Base-by-base conservation (phyloP, 2,888 invertebrate genomes). In the Lysandra coridon region DNA sequence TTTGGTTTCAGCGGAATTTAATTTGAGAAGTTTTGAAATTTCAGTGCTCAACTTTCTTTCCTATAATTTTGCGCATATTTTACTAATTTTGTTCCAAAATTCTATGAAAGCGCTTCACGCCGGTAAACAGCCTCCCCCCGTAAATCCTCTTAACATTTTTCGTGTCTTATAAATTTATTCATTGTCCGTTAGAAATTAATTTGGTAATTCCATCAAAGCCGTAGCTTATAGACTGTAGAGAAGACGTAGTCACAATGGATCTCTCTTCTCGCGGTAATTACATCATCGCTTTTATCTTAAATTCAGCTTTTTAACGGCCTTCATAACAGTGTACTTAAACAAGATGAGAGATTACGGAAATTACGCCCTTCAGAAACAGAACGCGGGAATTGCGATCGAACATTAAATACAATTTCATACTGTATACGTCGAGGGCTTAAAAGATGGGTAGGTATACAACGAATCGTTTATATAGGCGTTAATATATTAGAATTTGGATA, bases 121-220 rank as follows among this genome's bases (percentile, higher is more conserved):
- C 33, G 17, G 33, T 69, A 30, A 69, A 69, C 62, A 17, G 69
- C 69, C 33, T 33, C 33, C 69, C 12, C 69, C 14, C 4, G 14
- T 69, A 69, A 69, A 69, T 33, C 37, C 33, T 69, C 33, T 69
- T 69, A 37, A 37, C 14, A 69, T 44, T 44, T 74, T 40, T 74
- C 74, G 74, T 40, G 44, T 74, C 74, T 74, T 74, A 74, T 74
- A 69, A 69, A 69, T 74, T n/a, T 74, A 74, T 74, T 74, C 74
- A 44, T 44, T 74, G 44, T 74, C 74, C 74, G 74, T 74, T 23
- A 74, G 40, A 74, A 74, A 74, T 74, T 44, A 74, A 44, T 74
- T 44, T n/a, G 40, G 44, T 74, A 74, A 74, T 69, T 74, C 74
- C 74, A 74, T 23, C 74, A 74, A 74, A 74, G 44, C 69, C 69